Base-by-base conservation (phyloP, 2,888 invertebrate species). In the Psylliodes chrysocephalus region DNA sequence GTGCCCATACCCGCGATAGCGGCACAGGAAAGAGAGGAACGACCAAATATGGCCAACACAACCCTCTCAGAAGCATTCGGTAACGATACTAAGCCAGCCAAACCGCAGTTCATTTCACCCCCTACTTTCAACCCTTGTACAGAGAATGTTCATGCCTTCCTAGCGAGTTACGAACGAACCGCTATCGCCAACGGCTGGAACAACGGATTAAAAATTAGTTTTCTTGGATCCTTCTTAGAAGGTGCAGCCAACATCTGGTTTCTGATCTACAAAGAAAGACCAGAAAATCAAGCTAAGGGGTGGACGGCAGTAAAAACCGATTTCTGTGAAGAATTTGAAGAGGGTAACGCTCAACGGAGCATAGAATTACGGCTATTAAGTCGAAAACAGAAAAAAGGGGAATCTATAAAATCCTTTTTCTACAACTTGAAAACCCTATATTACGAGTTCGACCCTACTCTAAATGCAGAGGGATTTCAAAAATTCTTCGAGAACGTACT, bases 211-310 rank as follows among this genome's bases (percentile, higher is more conserved):
- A 46, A 46, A 46, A 18, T 46, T 8, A 18, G 10, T 7, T 46
- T 17, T n/a, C 8, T 47, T 6, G 47, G 47, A 1, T 47, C 30
- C 7, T 53, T 53, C 40, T 7, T 53, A 15, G 53, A 53, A 38
- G 53, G 53, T 18, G 38, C 53, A 8, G 40, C 53, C 1, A 53
- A 53, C 25, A 10, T 22, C 1, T 53, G 53, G 53, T 40, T 38
- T 15, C 5, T 19, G 1, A 38, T 33, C 3, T 53, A 40, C 7
- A 55, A 3, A 55, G 46, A 35, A 10, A 15, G 12, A 28, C 12
- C 35, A n/a, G 22, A 15, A 12, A 46, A 54, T 12, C 19, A 35
- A 18, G 8, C 10, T 1, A 22, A 19, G 8, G 4, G 35, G 18
- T 4, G 18, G 1, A n/a, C 8, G 5, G 52, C 3, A 10, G 22